Conservation (phyloP, 2,888 invertebrate genomes). For the Lingula anatina region DNA sequence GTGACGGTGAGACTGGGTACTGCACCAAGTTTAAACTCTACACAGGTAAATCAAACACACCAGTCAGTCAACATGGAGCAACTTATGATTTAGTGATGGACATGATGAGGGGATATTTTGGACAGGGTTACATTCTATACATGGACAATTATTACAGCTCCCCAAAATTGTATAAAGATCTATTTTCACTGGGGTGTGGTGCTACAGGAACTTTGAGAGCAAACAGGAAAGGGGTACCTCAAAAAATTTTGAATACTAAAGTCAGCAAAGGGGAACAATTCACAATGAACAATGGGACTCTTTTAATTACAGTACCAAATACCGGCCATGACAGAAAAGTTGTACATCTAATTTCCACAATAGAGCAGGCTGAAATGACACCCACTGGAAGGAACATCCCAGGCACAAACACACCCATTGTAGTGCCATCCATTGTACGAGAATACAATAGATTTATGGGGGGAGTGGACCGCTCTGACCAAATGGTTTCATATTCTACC, state of each 20-base stretch:
- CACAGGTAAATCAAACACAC: slow-evolving; percentile 7
- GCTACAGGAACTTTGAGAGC: slow-evolving; percentile 10
- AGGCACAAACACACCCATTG: not conserved
- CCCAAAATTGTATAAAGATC: slow-evolving; percentile 9
- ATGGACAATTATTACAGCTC: slow-evolving; percentile 11
- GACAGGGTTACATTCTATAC: not conserved
- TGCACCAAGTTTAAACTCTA: slow-evolving; percentile 9
- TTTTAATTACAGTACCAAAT: too few species aligned
- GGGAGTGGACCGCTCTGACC: slow-evolving; percentile 16
- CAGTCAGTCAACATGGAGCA: slow-evolving; percentile 5
- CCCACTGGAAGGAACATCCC: slow-evolving; percentile 6
- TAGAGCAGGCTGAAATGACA: slow-evolving; percentile 7
- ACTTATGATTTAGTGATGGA: slow-evolving; percentile 12
- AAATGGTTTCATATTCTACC: slow-evolving; percentile 11
- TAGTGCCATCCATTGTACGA: slow-evolving; percentile 9
- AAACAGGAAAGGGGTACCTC: slow-evolving; percentile 11
- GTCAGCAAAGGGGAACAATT: slow-evolving; percentile 6
- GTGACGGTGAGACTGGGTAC: slow-evolving; percentile 12
- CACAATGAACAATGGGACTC: slow-evolving; percentile 1
- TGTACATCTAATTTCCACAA: slow-evolving; percentile 10
- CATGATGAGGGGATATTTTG: slow-evolving; percentile 6
- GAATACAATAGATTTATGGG: slow-evolving; percentile 16
- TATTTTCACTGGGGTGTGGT: slow-evolving; percentile 5
- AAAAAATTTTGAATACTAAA: slow-evolving; percentile 8
- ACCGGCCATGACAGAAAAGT: slow-evolving; percentile 10